phyloP scores from a whole-genome alignment of 2,113 vertebrate species.

The Eudyptes chrysolophus region DNA sequence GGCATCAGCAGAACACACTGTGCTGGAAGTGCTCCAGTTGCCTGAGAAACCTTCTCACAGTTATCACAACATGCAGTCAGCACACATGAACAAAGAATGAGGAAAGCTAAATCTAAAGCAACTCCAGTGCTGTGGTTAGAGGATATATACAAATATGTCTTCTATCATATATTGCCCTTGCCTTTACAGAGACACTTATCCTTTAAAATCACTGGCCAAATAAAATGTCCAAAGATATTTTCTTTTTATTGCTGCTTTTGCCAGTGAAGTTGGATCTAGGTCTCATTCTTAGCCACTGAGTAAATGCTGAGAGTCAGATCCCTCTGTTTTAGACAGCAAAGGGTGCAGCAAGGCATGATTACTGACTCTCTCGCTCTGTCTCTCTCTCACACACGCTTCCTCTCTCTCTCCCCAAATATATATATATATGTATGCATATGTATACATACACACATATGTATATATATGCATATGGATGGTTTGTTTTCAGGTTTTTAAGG shows the following conservation, averaged over 20 bases:
- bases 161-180: neutral
- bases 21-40: neutral
- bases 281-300: neutral
- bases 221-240: neutral
- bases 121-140: neutral
- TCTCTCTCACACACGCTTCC: neutral
- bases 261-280: neutral
- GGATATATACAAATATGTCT: neutral
- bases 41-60: neutral
- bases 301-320: neutral
- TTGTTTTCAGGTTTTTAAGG: neutral
- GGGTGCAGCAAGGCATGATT: neutral
- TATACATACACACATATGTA: neutral
- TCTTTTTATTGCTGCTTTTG: neutral
- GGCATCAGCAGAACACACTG: neutral
- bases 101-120: slow-evolving; percentile 26
- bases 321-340: neutral
- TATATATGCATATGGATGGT: neutral
- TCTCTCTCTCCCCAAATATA: neutral
- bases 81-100: neutral
- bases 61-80: neutral
- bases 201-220: neutral
- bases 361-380: neutral
- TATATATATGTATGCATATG: neutral
- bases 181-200: neutral